phyloP scores from a whole-genome alignment of 2,797 vertebrate genomes.

The Simalia tracyae region DNA sequence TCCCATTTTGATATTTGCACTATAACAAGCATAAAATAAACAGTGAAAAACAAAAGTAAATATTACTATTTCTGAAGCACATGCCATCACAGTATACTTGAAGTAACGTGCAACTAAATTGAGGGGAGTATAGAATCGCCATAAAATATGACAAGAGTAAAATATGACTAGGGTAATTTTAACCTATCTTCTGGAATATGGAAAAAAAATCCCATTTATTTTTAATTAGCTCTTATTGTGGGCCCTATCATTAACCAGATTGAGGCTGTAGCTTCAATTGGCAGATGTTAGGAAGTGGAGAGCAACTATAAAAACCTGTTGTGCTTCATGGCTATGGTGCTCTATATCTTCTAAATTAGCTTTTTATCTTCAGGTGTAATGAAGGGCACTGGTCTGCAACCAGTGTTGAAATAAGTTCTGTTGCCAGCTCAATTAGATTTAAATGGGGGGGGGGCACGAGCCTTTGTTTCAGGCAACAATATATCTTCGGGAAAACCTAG shows the following conservation, averaged over 20 bases:
- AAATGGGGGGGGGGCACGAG: background rate
- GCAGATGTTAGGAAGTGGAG: background rate
- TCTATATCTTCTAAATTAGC: background rate
- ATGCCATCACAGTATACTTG: background rate
- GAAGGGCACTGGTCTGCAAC: background rate
- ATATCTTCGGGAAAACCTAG: background rate
- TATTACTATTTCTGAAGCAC: background rate
- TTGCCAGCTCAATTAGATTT: background rate
- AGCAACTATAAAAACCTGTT: background rate
- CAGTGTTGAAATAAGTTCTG: background rate
- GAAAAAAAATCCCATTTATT: background rate
- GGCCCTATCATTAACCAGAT: background rate
- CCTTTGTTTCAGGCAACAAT: background rate
- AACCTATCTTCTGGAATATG: background rate
- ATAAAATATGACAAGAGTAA: background rate
- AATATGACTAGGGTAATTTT: background rate
- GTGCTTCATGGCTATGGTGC: background rate
- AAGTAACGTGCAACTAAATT: background rate
- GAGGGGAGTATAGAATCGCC: background rate
- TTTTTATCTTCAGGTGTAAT: background rate
- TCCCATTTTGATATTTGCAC: background rate
- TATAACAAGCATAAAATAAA: background rate
- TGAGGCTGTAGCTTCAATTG: background rate
- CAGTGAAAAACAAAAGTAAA: background rate
- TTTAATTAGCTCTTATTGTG: background rate